Evolutionary conservation across 2,113 vertebrate species (phyloP).

Genomic region (Cercopithecus mona): DNA sequence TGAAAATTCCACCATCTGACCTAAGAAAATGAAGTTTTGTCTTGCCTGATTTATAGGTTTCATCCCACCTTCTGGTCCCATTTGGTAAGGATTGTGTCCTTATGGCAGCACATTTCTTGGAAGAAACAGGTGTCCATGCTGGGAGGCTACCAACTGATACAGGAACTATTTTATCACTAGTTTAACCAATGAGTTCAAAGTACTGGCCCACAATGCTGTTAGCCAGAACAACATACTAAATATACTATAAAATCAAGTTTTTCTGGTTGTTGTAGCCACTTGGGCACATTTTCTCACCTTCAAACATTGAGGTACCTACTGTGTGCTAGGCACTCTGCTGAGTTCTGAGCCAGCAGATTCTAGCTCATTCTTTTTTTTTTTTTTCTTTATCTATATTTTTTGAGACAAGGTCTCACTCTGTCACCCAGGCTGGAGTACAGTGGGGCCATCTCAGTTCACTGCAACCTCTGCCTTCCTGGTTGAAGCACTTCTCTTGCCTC

Average conservation of each 20-base stretch:
- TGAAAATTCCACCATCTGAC: neutral
- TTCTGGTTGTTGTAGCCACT: neutral
- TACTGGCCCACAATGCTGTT: neutral
- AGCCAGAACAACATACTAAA: neutral
- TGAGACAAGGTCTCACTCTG: too few species aligned
- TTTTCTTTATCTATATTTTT: too few species aligned
- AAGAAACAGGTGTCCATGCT: neutral
- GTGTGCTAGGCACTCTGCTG: neutral
- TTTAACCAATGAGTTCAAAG: neutral
- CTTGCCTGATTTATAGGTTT: neutral
- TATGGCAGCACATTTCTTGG: neutral
- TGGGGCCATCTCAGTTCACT: too few species aligned
- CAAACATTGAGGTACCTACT: neutral
- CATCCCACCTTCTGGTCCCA: neutral
- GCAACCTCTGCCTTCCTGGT: too few species aligned
- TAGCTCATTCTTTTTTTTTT: neutral
- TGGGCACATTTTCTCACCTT: neutral
- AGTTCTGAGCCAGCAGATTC: neutral
- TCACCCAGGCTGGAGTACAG: too few species aligned
- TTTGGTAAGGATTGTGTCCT: neutral
- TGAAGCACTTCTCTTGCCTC: too few species aligned
- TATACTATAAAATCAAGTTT: neutral
- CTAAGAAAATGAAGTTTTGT: neutral
- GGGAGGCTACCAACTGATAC: neutral
- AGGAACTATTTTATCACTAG: neutral